Evolutionary conservation across 37 sponge, comb jelly and placozoan species (phyloP).

Genomic region (Dysidea cf. avara): DNA sequence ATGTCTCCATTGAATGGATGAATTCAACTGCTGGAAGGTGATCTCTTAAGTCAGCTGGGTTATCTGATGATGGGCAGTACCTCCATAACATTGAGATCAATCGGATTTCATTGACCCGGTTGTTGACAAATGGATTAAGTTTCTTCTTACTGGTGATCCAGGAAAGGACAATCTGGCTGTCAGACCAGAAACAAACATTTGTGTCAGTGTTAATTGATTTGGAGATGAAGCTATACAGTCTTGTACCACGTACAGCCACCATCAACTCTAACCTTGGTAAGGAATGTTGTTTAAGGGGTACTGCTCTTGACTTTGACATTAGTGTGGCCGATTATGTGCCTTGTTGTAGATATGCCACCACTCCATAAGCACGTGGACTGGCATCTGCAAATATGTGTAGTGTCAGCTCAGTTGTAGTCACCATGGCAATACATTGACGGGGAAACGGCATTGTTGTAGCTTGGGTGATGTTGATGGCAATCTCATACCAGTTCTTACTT

Average conservation of each 20-base stretch:
- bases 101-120: too few species aligned
- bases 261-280: conserved; percentile 25
- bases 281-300: conserved; percentile 22
- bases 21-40: too few species aligned
- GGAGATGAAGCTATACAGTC: background rate
- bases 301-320: conserved; percentile 31
- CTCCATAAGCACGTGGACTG: conserved; percentile 10
- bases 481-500: background rate
- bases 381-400: conserved; percentile 34
- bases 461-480: conserved; percentile 1
- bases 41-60: conserved; percentile 38
- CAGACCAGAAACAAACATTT: too few species aligned
- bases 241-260: background rate
- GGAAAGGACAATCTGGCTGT: too few species aligned
- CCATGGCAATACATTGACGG: conserved; percentile 15
- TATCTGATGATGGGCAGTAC: too few species aligned
- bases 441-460: conserved; percentile 1
- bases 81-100: too few species aligned
- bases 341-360: background rate
- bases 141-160: too few species aligned
- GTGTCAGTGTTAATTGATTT: conserved; percentile 9
- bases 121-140: conserved; percentile 26
- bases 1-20: conserved; percentile 33
- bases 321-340: too few species aligned
- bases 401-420: too few species aligned